Conservation (phyloP, 2,113 vertebrate genomes). For the Xiphias gladius region DNA sequence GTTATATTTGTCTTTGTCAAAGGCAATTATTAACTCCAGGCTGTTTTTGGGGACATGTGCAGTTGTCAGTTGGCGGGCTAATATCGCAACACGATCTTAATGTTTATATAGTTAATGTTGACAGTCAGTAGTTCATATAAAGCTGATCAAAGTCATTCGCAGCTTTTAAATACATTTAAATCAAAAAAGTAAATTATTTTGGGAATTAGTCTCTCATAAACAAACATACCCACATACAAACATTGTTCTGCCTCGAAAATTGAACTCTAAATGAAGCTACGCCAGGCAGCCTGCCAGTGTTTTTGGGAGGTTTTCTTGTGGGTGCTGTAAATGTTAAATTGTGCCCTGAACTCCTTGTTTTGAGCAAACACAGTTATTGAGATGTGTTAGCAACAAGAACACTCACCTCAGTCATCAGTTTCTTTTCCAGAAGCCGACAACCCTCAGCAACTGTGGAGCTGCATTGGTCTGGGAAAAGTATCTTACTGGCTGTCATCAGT, state of each 20-base stretch:
- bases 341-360: background rate
- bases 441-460: background rate
- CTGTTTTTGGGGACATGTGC: background rate
- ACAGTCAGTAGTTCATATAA: background rate
- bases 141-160: background rate
- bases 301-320: background rate
- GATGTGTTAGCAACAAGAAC: conserved; percentile 4
- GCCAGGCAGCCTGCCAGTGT: too few species aligned
- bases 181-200: background rate
- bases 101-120: background rate
- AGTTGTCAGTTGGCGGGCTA: background rate
- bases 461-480: background rate
- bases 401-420: background rate
- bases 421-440: background rate
- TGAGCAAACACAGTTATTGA: background rate
- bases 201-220: background rate
- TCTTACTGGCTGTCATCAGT: conserved; percentile 34
- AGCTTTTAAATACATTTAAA: background rate
- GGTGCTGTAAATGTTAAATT: background rate
- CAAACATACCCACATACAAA: background rate
- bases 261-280: background rate
- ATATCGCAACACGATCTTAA: background rate
- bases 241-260: background rate
- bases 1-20: background rate
- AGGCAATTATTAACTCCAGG: background rate